Conservation (phyloP, 2,888 invertebrate genomes). For the Pollenia labialis region DNA sequence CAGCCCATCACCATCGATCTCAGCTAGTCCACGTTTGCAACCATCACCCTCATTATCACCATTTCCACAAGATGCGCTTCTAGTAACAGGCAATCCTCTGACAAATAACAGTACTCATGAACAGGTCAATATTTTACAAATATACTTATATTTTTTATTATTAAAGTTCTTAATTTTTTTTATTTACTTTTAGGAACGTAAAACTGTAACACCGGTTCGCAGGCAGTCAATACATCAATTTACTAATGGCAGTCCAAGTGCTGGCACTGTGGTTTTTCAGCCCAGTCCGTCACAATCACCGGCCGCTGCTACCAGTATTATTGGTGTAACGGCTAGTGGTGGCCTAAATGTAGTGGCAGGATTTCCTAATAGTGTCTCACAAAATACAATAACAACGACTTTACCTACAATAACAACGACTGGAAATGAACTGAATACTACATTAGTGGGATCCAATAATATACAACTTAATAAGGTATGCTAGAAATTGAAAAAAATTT, state of each 20-base stretch:
- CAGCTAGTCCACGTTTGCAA: slow-evolving; percentile 84
- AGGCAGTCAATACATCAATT: slow-evolving; percentile 84
- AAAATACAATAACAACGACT: slow-evolving; percentile 72
- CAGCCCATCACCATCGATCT: slow-evolving; percentile 85
- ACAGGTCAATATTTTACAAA: slow-evolving; percentile 78
- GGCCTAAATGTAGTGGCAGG: slow-evolving; percentile 76
- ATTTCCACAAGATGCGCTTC: slow-evolving; percentile 84
- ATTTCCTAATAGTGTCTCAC: slow-evolving; percentile 74
- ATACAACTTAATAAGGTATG: slow-evolving; percentile 84
- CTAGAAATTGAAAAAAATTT: neutral
- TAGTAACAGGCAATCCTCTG: slow-evolving; percentile 84
- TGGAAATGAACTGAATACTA: slow-evolving; percentile 84
- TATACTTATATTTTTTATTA: neutral
- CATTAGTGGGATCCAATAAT: slow-evolving; percentile 84
- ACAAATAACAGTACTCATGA: slow-evolving; percentile 83
- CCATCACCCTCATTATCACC: slow-evolving; percentile 84
- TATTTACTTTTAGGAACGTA: slow-evolving; percentile 81
- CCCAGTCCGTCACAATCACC: slow-evolving; percentile 85
- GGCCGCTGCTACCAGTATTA: slow-evolving; percentile 83
- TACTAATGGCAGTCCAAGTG: slow-evolving; percentile 84
- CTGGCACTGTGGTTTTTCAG: slow-evolving; percentile 84
- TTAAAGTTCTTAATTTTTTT: slow-evolving; percentile 32
- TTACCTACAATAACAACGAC: slow-evolving; percentile 76
- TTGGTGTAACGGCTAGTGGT: slow-evolving; percentile 82
- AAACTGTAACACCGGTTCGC: slow-evolving; percentile 84